Conservation (phyloP, 2,888 invertebrate genomes). For the Bembecia ichneumoniformis region DNA sequence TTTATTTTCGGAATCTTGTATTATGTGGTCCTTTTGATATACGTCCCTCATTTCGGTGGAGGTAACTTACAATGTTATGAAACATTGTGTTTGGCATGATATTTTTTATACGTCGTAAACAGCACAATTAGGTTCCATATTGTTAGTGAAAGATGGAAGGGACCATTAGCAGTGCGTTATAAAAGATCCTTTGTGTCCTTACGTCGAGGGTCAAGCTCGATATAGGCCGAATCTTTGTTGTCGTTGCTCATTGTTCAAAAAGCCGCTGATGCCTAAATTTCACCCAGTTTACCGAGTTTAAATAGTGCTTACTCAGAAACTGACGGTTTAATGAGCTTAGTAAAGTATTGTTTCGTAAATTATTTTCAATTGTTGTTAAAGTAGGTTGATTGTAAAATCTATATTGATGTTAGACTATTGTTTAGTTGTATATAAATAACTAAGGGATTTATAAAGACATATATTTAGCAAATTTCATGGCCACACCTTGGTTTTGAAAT, state of each 20-base stretch:
- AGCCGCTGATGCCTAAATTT: background rate
- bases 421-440: too few relatives aligned
- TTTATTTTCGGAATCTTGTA: too few relatives aligned
- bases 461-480: background rate
- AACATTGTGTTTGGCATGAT: too few relatives aligned
- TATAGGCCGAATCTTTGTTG: background rate
- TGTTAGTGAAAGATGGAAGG: background rate
- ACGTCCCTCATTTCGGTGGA: too few relatives aligned
- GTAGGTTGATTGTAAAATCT: too few relatives aligned
- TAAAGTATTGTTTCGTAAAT: background rate
- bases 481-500: background rate
- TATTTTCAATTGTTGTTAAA: background rate
- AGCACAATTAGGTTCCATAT: background rate
- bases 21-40: too few relatives aligned
- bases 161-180: background rate
- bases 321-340: background rate
- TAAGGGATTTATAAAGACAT: too few relatives aligned
- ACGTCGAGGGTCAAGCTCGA: background rate
- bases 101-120: background rate
- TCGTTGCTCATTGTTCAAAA: background rate
- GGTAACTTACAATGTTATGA: too few relatives aligned
- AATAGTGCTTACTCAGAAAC: background rate
- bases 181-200: background rate
- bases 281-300: background rate
- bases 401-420: too few relatives aligned